phyloP scores from a whole-genome alignment of 2,113 vertebrate genomes.

The Tetrax tetrax region DNA sequence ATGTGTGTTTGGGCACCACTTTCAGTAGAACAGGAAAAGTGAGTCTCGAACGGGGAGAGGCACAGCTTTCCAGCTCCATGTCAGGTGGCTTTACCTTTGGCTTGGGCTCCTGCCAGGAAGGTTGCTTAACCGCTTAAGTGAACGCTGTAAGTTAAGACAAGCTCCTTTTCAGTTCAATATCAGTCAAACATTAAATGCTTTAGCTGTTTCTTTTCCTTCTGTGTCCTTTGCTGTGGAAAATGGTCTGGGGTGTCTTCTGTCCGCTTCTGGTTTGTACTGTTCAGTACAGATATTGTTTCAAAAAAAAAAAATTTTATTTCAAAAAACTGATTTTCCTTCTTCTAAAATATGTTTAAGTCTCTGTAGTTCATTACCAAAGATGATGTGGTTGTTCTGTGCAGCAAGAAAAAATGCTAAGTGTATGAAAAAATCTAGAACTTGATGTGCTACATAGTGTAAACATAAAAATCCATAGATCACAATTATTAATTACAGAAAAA shows the following conservation, averaged over 20 bases:
- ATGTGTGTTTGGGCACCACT: background rate
- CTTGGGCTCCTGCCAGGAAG: background rate
- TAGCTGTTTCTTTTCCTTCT: background rate
- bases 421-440: background rate
- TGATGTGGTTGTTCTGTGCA: background rate
- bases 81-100: background rate
- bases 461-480: background rate
- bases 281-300: background rate
- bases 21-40: constrained; percentile 14
- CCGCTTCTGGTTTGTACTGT: background rate
- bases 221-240: background rate
- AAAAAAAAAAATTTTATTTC: background rate
- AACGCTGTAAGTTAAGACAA: background rate
- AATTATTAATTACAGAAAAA: background rate
- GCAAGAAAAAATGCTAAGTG: background rate
- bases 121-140: background rate
- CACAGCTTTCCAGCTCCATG: background rate
- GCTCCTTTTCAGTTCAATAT: background rate
- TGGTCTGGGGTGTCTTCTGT: background rate
- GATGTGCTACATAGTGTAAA: background rate
- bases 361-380: background rate
- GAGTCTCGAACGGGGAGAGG: background rate
- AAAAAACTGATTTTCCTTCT: background rate
- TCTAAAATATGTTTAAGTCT: background rate
- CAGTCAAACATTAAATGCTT: background rate